phyloP scores from a whole-genome alignment of 2,113 vertebrate genomes.

The Percina caprodes region DNA sequence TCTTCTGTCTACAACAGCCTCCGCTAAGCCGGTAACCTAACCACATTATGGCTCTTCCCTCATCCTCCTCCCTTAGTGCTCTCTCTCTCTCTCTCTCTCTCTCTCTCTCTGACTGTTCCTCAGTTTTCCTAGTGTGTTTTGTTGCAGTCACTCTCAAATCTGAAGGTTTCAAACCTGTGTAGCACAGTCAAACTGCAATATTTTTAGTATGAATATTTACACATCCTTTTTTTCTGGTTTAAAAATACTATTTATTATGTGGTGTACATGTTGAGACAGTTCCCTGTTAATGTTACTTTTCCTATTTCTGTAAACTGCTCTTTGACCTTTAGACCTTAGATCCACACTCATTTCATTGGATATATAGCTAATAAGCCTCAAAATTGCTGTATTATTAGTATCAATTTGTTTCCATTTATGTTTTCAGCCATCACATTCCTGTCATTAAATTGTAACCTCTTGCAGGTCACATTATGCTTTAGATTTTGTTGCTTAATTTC shows the following conservation, averaged over 20 bases:
- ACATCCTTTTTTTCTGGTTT: neutral
- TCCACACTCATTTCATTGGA: neutral
- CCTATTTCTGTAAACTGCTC: neutral
- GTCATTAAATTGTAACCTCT: neutral
- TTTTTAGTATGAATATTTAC: neutral
- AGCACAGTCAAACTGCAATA: neutral
- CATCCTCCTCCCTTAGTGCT: neutral
- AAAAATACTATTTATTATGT: neutral
- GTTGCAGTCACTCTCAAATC: too few relatives aligned
- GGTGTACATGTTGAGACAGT: neutral
- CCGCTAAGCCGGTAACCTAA: conserved; percentile 57
- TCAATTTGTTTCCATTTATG: neutral
- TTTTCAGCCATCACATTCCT: neutral
- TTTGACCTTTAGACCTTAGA: neutral
- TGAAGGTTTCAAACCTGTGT: neutral
- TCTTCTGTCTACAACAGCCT: conserved; percentile 42
- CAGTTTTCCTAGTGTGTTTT: neutral
- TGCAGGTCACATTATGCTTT: neutral
- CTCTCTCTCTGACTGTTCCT: neutral
- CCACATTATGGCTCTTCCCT: neutral
- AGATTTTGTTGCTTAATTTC: neutral
- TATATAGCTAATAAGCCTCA: neutral
- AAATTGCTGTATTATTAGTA: neutral
- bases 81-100: neutral
- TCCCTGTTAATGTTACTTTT: neutral